A percentile compares a stretch with the other conserved stretches of the same genome.
Conservation (phyloP, 2,113 vertebrate genomes). For the Hippocampus zosterae region DNA sequence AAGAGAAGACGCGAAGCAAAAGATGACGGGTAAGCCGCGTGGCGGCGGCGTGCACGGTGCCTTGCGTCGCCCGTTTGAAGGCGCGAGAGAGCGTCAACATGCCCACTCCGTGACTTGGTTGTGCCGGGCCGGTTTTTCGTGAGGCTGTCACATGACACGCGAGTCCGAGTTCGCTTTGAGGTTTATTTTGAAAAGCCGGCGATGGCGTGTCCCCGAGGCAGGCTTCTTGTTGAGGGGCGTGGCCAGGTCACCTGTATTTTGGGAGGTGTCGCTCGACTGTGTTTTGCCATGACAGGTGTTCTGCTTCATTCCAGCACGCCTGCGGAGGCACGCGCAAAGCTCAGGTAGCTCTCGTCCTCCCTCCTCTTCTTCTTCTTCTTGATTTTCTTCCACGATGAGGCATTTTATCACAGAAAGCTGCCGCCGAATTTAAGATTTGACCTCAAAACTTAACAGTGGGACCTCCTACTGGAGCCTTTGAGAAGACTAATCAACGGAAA, state of each 20-base stretch:
- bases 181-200: background rate
- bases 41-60: too few relatives aligned
- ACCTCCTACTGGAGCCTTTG: background rate
- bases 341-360: constrained; percentile 5
- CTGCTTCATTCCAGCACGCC: constrained; percentile 44
- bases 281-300: constrained; percentile 3
- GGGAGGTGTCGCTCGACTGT: background rate
- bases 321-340: constrained; percentile 2
- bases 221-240: too few relatives aligned
- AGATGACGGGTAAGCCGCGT: too few relatives aligned
- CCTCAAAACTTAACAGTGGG: too few relatives aligned
- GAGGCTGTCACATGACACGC: too few relatives aligned
- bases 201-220: background rate
- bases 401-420: background rate
- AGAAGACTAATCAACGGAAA: background rate
- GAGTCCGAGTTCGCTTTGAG: too few relatives aligned
- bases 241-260: background rate
- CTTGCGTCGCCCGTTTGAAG: too few relatives aligned
- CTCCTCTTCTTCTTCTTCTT: background rate
- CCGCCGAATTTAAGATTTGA: too few relatives aligned
- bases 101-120: too few relatives aligned
- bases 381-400: background rate
- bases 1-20: too few relatives aligned
- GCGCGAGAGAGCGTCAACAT: too few relatives aligned
- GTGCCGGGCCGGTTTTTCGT: too few relatives aligned